Base-by-base conservation (phyloP, 2,797 vertebrate genomes). In the Notoglanidium macrostoma region DNA sequence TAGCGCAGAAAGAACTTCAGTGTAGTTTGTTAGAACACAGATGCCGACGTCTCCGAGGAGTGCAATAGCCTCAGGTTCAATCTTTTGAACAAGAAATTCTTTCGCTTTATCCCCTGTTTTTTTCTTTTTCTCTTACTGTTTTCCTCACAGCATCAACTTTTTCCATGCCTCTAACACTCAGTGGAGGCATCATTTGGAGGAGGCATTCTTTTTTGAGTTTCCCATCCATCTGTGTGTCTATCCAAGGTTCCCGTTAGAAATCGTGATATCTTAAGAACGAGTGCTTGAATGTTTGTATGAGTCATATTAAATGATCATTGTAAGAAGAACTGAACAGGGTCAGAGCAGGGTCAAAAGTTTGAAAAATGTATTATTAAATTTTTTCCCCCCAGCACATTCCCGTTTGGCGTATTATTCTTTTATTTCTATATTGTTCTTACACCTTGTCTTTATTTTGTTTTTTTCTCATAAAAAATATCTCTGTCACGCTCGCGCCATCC, bases 51-150 rank as follows among this genome's bases (percentile, higher is more conserved):
- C 89, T 89, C 86, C 2, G 51, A 40, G 85, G 82, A 83, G 68
- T 63, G 21, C 86, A 77, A 32, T 59, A 79, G 89, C 86, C 85
- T 84, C 83, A 40, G 88, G 84, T 86, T 61, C 80, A 89, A 74
- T 83, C 90, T 94, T 92, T 92, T 91, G 94, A 91, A 88, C 86
- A 85, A 83, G 11, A 32, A 35, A 32, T 61, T 63, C 61, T 65
- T 44, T 23, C 17, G 55, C 23, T 76, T 76, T 51, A 46, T 73
- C 51, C 46, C 8, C n/a, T 32, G 19, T 79, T 35, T 54, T 40
- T 57, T 65, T 49, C 32, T 74, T 35, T 44, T 26, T 83, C 46
- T 54, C 21, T 61, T 23, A 10, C 8, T 17, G 14, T 55, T 21
- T 29, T 54, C 10, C 80, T 76, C 67, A 51, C 3, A 40, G 55